phyloP scores from a whole-genome alignment of 2,113 vertebrate species.

The Poeciliopsis retropinna region DNA sequence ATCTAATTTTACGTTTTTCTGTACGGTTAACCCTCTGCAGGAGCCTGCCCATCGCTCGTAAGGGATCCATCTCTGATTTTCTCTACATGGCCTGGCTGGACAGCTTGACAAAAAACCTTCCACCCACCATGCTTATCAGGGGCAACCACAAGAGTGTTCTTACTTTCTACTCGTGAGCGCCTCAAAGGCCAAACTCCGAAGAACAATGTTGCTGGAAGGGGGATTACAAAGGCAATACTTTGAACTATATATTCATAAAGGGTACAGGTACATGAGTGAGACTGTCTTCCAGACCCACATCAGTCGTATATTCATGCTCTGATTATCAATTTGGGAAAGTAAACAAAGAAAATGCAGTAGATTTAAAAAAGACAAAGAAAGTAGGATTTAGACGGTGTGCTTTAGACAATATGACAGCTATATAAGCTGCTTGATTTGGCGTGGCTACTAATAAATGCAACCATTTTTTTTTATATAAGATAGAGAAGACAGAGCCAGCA shows the following conservation, averaged over 20 bases:
- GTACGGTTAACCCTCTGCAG: slow-evolving; percentile 67
- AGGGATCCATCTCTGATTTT: slow-evolving; percentile 90
- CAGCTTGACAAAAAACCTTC: slow-evolving; percentile 91
- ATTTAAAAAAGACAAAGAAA: not conserved
- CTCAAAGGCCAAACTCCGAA: not conserved
- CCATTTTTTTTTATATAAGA: not conserved
- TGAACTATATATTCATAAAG: slow-evolving; percentile 18
- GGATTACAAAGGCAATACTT: slow-evolving; percentile 2
- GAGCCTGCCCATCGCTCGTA: slow-evolving; percentile 96
- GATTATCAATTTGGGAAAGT: not conserved
- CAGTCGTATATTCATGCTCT: not conserved
- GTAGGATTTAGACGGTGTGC: not conserved
- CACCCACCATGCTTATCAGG: slow-evolving; percentile 91
- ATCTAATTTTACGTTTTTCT: slow-evolving; percentile 5
- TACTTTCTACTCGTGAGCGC: slow-evolving; percentile 94
- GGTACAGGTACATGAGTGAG: not conserved
- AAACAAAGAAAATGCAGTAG: not conserved
- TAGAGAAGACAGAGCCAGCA: slow-evolving; percentile 4
- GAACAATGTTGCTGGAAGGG: not conserved
- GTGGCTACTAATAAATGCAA: not conserved
- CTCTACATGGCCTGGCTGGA: slow-evolving; percentile 98
- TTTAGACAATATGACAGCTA: not conserved
- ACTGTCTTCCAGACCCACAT: slow-evolving; percentile 9
- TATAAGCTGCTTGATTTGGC: not conserved
- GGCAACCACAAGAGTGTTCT: slow-evolving; percentile 98